Base-by-base conservation (phyloP, 2,888 invertebrate species). In the Tachina lurida region DNA sequence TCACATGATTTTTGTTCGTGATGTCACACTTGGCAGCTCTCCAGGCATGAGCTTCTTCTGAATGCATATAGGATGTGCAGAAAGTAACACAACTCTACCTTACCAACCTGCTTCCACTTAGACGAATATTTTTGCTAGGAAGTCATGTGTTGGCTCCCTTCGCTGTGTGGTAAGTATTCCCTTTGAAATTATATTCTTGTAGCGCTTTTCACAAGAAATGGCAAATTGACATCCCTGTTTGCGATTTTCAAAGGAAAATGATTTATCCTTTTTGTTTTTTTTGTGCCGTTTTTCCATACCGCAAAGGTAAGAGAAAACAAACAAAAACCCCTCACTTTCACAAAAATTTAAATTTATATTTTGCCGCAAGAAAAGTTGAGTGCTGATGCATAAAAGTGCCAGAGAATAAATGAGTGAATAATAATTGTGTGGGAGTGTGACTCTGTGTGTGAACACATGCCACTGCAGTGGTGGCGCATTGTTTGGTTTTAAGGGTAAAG, bases 361-460 rank as follows among this genome's bases (percentile, higher is more conserved):
- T 82, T 10, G 79, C 85, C 79, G 19, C 65, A 82, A 79, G 85
- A 75, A 75, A 79, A 63, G 60, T 60, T 70, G 74, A 78, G 85
- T 82, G 85, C 75, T 76, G 82, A 82, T 82, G 85, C 85, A 82
- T 86, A 71, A 78, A 82, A 82, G 85, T 86, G 83, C 76, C n/a
- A 73, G 52, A 49, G 45, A 63, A 71, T 74, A 39, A 56, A 63
- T 58, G 56, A 45, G 39, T 65, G 56, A 43, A 49, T 63, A 49
- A 49, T 63, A 67, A 56, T 43, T 60, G 71, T 68, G 79, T 63
- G 68, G 71, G 71, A 41, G 75, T 73, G 77, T 62, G 73, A 19
- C 41, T 9, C 15, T 74, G 70, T 71, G 70, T 73, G 2, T 45
- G 43, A 81, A 74, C 81, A 60, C 75, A 76, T 75, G 75, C 49